Base-by-base conservation (phyloP, 2,888 invertebrate species). In the Galerucella calmariensis region DNA sequence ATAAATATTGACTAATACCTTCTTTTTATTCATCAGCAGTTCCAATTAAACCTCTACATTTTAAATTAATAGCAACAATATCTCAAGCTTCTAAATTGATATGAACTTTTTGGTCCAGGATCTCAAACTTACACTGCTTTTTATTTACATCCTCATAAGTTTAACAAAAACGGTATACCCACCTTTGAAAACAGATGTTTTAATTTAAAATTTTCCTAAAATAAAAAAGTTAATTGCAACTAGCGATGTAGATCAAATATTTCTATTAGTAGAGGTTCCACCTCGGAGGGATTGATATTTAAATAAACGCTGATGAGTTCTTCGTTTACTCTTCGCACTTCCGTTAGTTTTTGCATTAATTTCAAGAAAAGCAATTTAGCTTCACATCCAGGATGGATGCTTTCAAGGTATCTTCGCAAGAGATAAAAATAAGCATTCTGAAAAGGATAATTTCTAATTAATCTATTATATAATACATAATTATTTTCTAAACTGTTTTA, bases 191-290 rank as follows among this genome's bases (percentile, higher is more conserved):
- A 16, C 56, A 1, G 35, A 35, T 35, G 35, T 35, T 35, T 35
- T 35, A 35, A 35, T 35, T 35, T 6, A 35, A 35, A 35, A 41
- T 41, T 41, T 41, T 41, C 9, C 8, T 41, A 41, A 41, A 9
- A 41, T 9, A 9, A 56, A 56, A 16, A 16, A 20, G 8, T 20
- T 16, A 8, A 20, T 16, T 6, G 35, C 16, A 11, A 3, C 63
- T 65, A 65, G 20, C 63, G 63, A 20, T 59, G 41, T 77, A 98
- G 90, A 89, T 98, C 97, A 83, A 98, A 97, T 84, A 98, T 97
- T 90, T 98, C 98, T 86, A 97, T 94, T 63, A 98, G 90, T 53
- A 98, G 89, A 0, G 98, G 98, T 83, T 97, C 97, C 62, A 98
- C 95, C 84, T 94, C 92, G 75, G 93, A 91, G 46, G 98, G 97